Evolutionary conservation across 2,888 invertebrate genomes (phyloP).

Genomic region (Drosophila vallismaia): DNA sequence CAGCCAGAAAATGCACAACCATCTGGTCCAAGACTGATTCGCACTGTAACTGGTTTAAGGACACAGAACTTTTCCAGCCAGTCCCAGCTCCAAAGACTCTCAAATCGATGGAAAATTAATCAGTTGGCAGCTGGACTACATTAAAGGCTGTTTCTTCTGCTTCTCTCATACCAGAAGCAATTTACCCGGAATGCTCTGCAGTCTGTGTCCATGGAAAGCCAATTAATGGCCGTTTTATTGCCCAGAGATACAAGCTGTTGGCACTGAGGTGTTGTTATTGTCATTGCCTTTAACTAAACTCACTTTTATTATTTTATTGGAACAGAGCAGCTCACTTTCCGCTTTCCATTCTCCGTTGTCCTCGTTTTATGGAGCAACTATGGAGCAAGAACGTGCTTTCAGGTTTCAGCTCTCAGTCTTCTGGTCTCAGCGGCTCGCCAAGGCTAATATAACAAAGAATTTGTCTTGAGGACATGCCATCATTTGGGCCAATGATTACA

Average conservation of each 20-base stretch:
- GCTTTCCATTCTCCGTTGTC: constrained; percentile 1
- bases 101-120: constrained; percentile 39
- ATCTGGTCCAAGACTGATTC: constrained; percentile 25
- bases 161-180: constrained; percentile 24
- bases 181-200: constrained; percentile 1
- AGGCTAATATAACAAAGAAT: constrained; percentile 69
- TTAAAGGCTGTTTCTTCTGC: constrained; percentile 6
- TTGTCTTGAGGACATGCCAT: constrained; percentile 76
- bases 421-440: constrained; percentile 19
- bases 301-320: constrained; percentile 78
- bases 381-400: constrained; percentile 40
- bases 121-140: constrained; percentile 21
- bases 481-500: constrained; percentile 80
- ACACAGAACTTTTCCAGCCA: constrained; percentile 14
- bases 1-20: constrained; percentile 12
- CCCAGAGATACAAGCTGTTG: constrained; percentile 28
- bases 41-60: constrained; percentile 23
- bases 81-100: not conserved
- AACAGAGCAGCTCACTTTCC: constrained; percentile 33
- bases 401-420: constrained; percentile 1
- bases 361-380: constrained; percentile 45
- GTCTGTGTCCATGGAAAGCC: constrained; percentile 7
- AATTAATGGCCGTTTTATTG: constrained; percentile 37
- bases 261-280: constrained; percentile 68
- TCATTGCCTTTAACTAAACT: constrained; percentile 75